These are phyloP conservation scores for Musca domestica DNA, from an alignment of 1,140 invertebrate genomes.

Conservation along the genomic window DNA sequence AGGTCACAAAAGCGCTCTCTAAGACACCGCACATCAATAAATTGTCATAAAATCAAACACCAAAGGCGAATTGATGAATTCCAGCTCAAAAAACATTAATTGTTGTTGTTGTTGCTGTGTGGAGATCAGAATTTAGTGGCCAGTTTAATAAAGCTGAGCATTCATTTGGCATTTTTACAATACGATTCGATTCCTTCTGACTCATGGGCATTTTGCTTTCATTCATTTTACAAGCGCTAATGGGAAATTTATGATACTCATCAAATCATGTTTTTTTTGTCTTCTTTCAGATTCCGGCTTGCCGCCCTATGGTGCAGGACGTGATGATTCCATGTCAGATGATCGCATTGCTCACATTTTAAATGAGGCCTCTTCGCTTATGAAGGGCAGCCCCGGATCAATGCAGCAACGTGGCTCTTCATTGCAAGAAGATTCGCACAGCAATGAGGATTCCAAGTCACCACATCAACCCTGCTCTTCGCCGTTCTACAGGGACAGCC, in stretches of 20 bases:
- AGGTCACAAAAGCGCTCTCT: background rate
- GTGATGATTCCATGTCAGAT: conserved; percentile 81
- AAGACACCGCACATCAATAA: conserved; percentile 7
- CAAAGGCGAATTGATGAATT: conserved; percentile 5
- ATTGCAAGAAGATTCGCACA: conserved; percentile 63
- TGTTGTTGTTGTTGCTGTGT: too few relatives aligned
- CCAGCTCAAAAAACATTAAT: background rate
- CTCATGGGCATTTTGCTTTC: background rate
- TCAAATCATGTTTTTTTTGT: conserved; percentile 4
- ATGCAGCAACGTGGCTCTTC: conserved; percentile 36
- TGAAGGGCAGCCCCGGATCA: conserved; percentile 56
- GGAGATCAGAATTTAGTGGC: too few relatives aligned
- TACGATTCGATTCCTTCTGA: too few relatives aligned
- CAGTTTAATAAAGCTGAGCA: too few relatives aligned
- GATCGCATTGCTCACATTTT: conserved; percentile 93
- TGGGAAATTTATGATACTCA: conserved; percentile 21
- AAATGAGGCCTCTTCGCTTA: conserved; percentile 80
- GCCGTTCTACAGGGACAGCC: conserved; percentile 67
- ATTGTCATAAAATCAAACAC: conserved; percentile 18
- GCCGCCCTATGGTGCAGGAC: conserved; percentile 67
- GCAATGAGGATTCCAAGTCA: conserved; percentile 79
- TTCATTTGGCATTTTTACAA: too few relatives aligned
- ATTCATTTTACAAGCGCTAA: conserved; percentile 5
- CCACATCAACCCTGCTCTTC: conserved; percentile 73
- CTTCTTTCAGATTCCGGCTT: conserved; percentile 59